phyloP scores from a whole-genome alignment of 2,888 invertebrate species.

The Caenorhabditis doughertyi region DNA sequence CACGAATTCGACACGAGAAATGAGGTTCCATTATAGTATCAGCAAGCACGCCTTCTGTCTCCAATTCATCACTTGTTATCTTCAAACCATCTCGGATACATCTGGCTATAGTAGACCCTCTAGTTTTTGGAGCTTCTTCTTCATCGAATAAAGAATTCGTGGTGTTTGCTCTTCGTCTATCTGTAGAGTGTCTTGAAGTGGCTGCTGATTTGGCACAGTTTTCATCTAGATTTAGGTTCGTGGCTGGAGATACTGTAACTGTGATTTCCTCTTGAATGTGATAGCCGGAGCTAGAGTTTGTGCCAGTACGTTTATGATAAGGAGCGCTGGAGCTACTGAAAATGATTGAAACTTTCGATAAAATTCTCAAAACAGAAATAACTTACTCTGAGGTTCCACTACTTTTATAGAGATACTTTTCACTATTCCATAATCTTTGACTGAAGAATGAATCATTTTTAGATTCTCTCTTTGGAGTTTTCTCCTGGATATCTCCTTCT shows the following conservation, averaged over 20 bases:
- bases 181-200: constrained; percentile 31
- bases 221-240: constrained; percentile 12
- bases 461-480: constrained; percentile 1
- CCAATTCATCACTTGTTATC: constrained; percentile 59
- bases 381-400: constrained; percentile 50
- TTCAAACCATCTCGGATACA: constrained; percentile 65
- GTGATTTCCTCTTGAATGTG: constrained; percentile 34
- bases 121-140: constrained; percentile 38
- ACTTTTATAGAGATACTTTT: constrained; percentile 47
- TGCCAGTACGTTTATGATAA: constrained; percentile 44
- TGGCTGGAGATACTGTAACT: not conserved
- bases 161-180: constrained; percentile 54
- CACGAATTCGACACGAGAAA: constrained; percentile 66
- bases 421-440: constrained; percentile 55
- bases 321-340: constrained; percentile 35
- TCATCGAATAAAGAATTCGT: constrained; percentile 57
- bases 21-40: constrained; percentile 68
- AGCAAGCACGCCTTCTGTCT: constrained; percentile 61
- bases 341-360: no score
- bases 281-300: constrained; percentile 39
- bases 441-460: constrained; percentile 8
- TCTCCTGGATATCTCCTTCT: constrained; percentile 30
- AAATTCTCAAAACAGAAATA: no score
- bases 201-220: constrained; percentile 31
- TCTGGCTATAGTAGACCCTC: constrained; percentile 65